Conservation (phyloP, 1,140 invertebrate species). For the Odontomachus brunneus region DNA sequence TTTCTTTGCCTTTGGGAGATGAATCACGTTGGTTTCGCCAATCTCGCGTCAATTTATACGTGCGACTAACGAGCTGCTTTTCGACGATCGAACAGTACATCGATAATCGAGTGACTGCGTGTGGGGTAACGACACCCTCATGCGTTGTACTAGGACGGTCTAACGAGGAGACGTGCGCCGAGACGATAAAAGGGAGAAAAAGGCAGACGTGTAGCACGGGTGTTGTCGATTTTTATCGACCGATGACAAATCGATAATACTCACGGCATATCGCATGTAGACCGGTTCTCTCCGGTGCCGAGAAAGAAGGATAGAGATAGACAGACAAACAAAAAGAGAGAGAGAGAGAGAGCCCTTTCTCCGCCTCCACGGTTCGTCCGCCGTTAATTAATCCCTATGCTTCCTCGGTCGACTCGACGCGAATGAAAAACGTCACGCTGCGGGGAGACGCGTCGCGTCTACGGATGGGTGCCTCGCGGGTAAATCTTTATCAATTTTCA, state of each 20-base stretch:
- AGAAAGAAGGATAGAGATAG: neutral
- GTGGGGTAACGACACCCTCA: neutral
- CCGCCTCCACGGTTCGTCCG: neutral
- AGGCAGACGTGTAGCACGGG: slow-evolving; percentile 5
- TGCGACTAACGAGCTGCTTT: slow-evolving; percentile 9
- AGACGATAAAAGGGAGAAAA: neutral
- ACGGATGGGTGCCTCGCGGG: neutral
- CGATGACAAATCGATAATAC: slow-evolving; percentile 65
- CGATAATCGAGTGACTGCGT: slow-evolving; percentile 14
- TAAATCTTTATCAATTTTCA: slow-evolving; percentile 20
- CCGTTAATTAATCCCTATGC: slow-evolving; percentile 63
- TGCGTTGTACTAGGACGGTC: neutral
- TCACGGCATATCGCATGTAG: slow-evolving; percentile 60
- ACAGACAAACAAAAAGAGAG: neutral
- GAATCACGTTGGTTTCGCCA: slow-evolving; percentile 2
- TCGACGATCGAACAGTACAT: neutral
- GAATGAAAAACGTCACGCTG: slow-evolving; percentile 4
- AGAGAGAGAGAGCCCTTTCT: neutral
- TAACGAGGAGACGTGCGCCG: neutral
- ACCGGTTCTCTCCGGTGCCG: slow-evolving; percentile 54
- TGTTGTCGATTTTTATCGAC: slow-evolving; percentile 43
- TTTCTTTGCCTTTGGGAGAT: neutral
- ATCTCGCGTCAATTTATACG: slow-evolving; percentile 23
- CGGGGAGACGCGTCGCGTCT: neutral
- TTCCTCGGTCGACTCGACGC: slow-evolving; percentile 24